These are phyloP conservation scores for Murina feae DNA, from an alignment of 2,113 vertebrate species.

Conservation along the genomic window DNA sequence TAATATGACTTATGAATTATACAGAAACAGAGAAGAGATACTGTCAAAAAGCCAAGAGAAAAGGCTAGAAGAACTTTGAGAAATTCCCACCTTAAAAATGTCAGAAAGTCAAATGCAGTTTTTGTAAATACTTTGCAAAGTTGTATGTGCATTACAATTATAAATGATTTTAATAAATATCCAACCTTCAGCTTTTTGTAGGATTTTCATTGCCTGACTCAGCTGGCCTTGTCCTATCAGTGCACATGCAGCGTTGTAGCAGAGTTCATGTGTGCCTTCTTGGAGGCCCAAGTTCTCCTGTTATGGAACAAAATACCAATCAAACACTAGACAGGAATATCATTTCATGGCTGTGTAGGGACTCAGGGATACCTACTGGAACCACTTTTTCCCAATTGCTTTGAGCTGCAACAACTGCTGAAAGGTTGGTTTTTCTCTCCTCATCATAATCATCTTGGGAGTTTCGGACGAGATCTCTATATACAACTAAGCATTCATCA, in stretches of 20 bases:
- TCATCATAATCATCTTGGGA: constrained; percentile 99
- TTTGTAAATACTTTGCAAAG: neutral
- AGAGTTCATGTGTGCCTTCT: constrained; percentile 94
- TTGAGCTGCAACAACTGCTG: constrained; percentile 93
- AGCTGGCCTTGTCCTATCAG: constrained; percentile 93
- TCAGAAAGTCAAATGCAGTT: neutral
- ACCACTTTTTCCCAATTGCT: constrained; percentile 92
- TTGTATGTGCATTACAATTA: neutral
- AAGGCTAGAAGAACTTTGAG: neutral
- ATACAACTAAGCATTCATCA: constrained; percentile 90
- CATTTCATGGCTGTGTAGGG: neutral
- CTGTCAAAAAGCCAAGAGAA: neutral
- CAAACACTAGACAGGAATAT: neutral
- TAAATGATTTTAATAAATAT: constrained; percentile 41
- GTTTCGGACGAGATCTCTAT: constrained; percentile 96
- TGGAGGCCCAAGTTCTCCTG: constrained; percentile 94
- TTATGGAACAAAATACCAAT: constrained; percentile 45
- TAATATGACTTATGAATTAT: neutral
- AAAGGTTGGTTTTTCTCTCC: constrained; percentile 97
- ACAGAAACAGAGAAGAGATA: neutral
- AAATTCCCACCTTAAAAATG: neutral
- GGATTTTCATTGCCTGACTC: constrained; percentile 89
- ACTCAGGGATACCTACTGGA: constrained; percentile 80
- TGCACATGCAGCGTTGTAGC: constrained; percentile 93
- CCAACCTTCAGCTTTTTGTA: constrained; percentile 93